Base-by-base conservation (phyloP, 1,140 invertebrate genomes). In the Bombus soroeensis region DNA sequence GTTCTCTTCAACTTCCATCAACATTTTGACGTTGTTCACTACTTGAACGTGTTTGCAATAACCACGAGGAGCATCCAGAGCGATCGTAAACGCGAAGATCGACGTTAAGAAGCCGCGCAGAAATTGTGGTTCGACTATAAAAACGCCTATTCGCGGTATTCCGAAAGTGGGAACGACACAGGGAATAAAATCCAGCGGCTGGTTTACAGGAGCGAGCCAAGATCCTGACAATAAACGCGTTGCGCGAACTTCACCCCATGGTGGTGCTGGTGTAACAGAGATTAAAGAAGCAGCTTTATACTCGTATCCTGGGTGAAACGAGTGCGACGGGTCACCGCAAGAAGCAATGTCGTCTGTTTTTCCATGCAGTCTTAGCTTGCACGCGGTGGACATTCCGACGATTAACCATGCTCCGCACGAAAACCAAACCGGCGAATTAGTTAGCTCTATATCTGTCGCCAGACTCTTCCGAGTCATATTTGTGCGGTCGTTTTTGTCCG, bases 271-370 rank as follows among this genome's bases (percentile, higher is more conserved):
- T 64, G 75, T 85, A 79, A 76, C 79, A 77, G 75, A 89, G 88
- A 89, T 89, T 89, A 89, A 89, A 88, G 79, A 86, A 87, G 79
- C 72, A 71, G 87, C 83, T 89, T 89, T 89, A 86, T 89, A 53
- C 18, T 53, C 5, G 47, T 22, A 88, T 89, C 71, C 87, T 22
- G 78, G 74, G 32, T 79, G 87, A 87, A 88, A 89, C 83, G 87
- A 88, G 78, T 53, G 53, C 76, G 62, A 64, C 77, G 81, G 80
- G 83, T 41, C 37, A 75, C 88, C 87, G 83, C 88, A 88, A 89
- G 87, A 88, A 88, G 75, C 79, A 68, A 75, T 75, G 62, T 79
- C 70, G 64, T 57, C 66, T 39, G 73, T 89, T 89, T 89, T 89
- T 88, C 75, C 83, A 62, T 81, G 74, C 82, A 85, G 72, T 66